phyloP scores from a whole-genome alignment of 1,140 invertebrate species.

The Drosophila serrata region DNA sequence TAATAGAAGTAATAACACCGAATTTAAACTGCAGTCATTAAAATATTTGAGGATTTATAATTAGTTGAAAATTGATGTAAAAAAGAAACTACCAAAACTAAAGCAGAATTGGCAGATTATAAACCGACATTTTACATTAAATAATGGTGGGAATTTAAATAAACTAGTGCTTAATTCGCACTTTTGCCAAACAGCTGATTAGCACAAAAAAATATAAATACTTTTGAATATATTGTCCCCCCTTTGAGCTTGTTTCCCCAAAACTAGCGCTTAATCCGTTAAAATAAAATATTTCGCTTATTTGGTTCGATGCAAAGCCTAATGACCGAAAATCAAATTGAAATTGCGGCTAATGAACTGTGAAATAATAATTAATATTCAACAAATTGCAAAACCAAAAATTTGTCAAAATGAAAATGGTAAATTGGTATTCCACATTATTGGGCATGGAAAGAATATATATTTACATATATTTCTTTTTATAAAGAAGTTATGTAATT shows the following conservation, averaged over 20 bases:
- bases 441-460: conserved; percentile 2
- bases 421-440: conserved; percentile 15
- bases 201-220: neutral
- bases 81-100: too few species aligned
- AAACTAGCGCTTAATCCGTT: conserved; percentile 13
- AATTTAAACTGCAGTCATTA: neutral
- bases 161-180: neutral
- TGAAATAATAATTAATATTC: conserved; percentile 61
- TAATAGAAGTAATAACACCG: neutral
- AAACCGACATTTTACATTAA: neutral
- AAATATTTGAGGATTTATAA: neutral
- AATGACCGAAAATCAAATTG: conserved; percentile 52
- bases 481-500: conserved; percentile 2
- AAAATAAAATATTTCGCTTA: conserved; percentile 20
- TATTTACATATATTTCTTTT: too few species aligned
- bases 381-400: conserved; percentile 41
- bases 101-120: too few species aligned
- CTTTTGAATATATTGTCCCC: neutral
- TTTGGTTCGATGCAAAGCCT: conserved; percentile 11
- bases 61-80: too few species aligned
- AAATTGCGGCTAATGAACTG: conserved; percentile 56
- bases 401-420: conserved; percentile 25
- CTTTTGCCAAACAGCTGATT: neutral
- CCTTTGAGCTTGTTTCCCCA: neutral
- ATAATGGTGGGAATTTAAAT: neutral